Evolutionary conservation across 2,888 invertebrate species (phyloP).

Genomic region (Drosophila sordidula): DNA sequence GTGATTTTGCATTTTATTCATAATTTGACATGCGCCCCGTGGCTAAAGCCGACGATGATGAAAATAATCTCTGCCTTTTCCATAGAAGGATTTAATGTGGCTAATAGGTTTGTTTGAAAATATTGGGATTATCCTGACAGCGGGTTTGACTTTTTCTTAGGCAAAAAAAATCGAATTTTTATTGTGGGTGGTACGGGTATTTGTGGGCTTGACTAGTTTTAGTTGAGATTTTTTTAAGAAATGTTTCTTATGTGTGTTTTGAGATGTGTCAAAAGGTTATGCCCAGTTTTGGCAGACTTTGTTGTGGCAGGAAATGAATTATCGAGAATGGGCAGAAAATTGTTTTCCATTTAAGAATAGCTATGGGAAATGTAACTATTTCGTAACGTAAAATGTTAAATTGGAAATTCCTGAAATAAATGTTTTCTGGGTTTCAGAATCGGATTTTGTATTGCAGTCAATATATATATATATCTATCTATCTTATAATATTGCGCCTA

Average conservation of each 20-base stretch:
- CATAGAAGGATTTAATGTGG: slow-evolving; percentile 78
- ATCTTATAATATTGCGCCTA: too few relatives aligned
- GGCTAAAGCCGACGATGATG: slow-evolving; percentile 82
- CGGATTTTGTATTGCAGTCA: too few relatives aligned
- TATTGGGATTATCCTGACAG: slow-evolving; percentile 80
- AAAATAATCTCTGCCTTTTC: slow-evolving; percentile 77
- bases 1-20: slow-evolving; percentile 80
- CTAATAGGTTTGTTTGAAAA: slow-evolving; percentile 83
- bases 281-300: slow-evolving; percentile 8
- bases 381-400: too few relatives aligned
- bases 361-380: too few relatives aligned
- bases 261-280: slow-evolving; percentile 12
- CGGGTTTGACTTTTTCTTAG: slow-evolving; percentile 66
- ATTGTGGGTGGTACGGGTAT: slow-evolving; percentile 57
- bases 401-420: too few relatives aligned
- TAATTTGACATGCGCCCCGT: slow-evolving; percentile 84
- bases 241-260: background rate
- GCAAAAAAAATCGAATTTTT: slow-evolving; percentile 19
- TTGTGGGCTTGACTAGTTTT: slow-evolving; percentile 36
- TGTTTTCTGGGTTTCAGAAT: too few relatives aligned
- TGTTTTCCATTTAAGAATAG: slow-evolving; percentile 3
- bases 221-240: slow-evolving; percentile 5
- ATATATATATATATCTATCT: too few relatives aligned
- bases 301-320: slow-evolving; percentile 1
- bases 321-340: background rate